These are phyloP conservation scores for Bovichtus diacanthus DNA, from an alignment of 2,797 vertebrate genomes.

Conservation along the genomic window DNA sequence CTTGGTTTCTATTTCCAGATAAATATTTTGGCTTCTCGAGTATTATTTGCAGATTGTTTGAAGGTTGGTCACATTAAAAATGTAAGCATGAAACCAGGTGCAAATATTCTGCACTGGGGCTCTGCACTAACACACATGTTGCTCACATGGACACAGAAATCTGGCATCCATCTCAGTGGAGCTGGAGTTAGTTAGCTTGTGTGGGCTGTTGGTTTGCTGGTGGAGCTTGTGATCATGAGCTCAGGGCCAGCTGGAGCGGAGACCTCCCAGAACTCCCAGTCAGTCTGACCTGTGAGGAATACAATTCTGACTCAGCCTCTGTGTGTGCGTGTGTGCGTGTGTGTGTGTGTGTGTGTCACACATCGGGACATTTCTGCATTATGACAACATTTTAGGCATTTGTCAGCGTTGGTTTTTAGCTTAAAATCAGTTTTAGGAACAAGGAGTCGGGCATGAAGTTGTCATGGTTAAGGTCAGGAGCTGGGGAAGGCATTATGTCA, in stretches of 20 bases:
- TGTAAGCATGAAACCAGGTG: slow-evolving; percentile 29
- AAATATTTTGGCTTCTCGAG: slow-evolving; percentile 59
- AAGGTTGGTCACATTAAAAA: slow-evolving; percentile 22
- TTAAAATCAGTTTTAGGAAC: no score
- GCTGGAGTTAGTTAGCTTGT: background rate
- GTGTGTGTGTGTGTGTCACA: background rate
- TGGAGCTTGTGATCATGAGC: slow-evolving; percentile 22
- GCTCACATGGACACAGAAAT: background rate
- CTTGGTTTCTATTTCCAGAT: slow-evolving; percentile 31
- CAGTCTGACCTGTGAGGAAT: slow-evolving; percentile 1
- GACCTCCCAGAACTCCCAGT: slow-evolving; percentile 43
- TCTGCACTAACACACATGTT: slow-evolving; percentile 5
- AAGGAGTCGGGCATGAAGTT: no score
- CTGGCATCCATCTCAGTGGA: background rate
- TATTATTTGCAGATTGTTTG: slow-evolving; percentile 41
- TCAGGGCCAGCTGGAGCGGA: slow-evolving; percentile 19
- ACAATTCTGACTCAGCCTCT: slow-evolving; percentile 13
- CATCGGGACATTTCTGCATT: no score
- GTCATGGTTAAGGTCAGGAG: no score
- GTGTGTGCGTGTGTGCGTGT: background rate
- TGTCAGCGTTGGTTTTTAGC: no score
- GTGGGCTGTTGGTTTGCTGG: background rate
- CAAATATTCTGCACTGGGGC: slow-evolving; percentile 4
- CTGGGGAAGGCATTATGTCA: background rate
- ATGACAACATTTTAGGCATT: no score